Percentiles rank a stretch among this genome's conserved stretches.
phyloP scores from a whole-genome alignment of 2,888 invertebrate species.

The Eristalis intricaria region DNA sequence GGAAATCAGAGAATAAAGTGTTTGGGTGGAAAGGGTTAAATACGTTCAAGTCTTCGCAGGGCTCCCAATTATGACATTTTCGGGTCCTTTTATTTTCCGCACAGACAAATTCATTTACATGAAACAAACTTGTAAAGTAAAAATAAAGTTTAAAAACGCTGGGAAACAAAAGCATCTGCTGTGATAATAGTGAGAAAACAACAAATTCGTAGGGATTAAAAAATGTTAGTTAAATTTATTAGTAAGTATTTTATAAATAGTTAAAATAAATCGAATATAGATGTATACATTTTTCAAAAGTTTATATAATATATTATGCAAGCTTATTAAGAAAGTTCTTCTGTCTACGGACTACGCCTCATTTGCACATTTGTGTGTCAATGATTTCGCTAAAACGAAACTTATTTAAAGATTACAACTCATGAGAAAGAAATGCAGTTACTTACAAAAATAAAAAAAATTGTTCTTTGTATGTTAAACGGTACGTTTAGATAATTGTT shows the following conservation, averaged over 20 bases:
- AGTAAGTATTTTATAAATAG: slow-evolving; percentile 13
- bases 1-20: too few relatives aligned
- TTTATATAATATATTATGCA: background rate
- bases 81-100: too few relatives aligned
- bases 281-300: background rate
- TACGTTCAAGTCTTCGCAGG: too few relatives aligned
- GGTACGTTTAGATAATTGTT: background rate
- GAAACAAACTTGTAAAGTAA: too few relatives aligned
- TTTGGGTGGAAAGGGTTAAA: too few relatives aligned
- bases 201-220: slow-evolving; percentile 16
- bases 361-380: background rate
- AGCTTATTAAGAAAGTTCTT: background rate
- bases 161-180: too few relatives aligned
- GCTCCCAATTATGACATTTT: too few relatives aligned
- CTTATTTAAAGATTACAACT: background rate
- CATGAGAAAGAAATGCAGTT: background rate
- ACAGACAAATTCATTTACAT: too few relatives aligned
- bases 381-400: background rate
- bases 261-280: background rate
- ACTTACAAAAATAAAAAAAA: background rate
- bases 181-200: background rate
- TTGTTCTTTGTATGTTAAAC: background rate
- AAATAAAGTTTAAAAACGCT: too few relatives aligned
- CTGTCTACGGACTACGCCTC: background rate
- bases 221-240: slow-evolving; percentile 49